Conservation (phyloP, 2,797 vertebrate genomes). For the Scarus forsteni region DNA sequence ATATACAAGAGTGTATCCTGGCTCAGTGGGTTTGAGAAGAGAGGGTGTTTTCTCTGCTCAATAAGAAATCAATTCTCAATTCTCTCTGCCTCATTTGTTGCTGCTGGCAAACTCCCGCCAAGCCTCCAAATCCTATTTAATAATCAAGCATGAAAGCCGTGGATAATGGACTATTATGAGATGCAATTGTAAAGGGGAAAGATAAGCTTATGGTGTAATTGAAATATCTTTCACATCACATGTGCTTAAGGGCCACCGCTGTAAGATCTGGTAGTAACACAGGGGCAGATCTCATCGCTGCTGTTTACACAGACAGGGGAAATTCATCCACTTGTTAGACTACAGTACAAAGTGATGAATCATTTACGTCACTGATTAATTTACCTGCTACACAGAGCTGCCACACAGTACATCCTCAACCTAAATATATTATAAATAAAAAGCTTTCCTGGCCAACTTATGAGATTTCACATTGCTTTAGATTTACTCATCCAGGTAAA, state of each 20-base stretch:
- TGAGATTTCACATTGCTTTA: neutral
- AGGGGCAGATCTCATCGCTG: constrained; percentile 31
- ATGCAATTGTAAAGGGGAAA: constrained; percentile 64
- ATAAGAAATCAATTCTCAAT: constrained; percentile 79
- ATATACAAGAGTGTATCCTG: constrained; percentile 10
- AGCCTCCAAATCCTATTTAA: constrained; percentile 81
- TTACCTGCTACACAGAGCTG: neutral
- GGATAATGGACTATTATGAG: constrained; percentile 79
- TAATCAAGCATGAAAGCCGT: constrained; percentile 74
- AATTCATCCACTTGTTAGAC: constrained; percentile 30
- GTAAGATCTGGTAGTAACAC: constrained; percentile 41
- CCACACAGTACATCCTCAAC: neutral
- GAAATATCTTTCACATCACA: constrained; percentile 75
- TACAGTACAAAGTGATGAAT: constrained; percentile 4
- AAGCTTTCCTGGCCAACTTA: neutral
- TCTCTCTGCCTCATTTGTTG: constrained; percentile 75
- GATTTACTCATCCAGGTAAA: too few species aligned
- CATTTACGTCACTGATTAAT: constrained; percentile 4
- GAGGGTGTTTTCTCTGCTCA: constrained; percentile 59
- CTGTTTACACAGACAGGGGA: constrained; percentile 31
- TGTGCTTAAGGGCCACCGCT: constrained; percentile 38
- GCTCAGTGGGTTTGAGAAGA: constrained; percentile 23
- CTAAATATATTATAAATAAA: neutral
- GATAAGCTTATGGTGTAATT: constrained; percentile 78
- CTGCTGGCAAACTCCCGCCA: constrained; percentile 59